Evolutionary conservation across 2,888 invertebrate genomes (phyloP).

Genomic region (Magallana nippona): DNA sequence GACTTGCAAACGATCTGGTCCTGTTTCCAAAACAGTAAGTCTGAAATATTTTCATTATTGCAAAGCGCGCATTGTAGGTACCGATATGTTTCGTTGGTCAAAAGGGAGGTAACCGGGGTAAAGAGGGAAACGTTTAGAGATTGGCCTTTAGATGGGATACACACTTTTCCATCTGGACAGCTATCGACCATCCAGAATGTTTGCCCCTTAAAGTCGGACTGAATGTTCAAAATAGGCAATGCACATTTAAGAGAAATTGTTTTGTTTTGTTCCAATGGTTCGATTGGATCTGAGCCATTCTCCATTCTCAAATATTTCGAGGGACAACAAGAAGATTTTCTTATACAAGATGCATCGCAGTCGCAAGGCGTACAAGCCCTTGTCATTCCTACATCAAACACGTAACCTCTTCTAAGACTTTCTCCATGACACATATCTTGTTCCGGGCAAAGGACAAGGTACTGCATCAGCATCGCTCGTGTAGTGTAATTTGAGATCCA

Average conservation of each 20-base stretch:
- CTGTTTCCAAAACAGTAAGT: not conserved
- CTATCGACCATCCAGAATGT: not conserved
- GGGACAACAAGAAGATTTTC: slow-evolving; percentile 15
- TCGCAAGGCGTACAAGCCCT: not conserved
- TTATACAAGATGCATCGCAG: not conserved
- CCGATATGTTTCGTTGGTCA: not conserved
- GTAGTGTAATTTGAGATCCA: not conserved
- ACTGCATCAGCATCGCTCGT: not conserved
- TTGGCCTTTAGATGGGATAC: not conserved
- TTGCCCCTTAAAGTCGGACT: not conserved
- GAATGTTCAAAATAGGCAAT: not conserved
- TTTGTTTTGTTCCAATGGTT: not conserved
- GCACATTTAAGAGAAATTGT: not conserved
- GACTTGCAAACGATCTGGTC: not conserved
- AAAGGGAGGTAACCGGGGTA: not conserved
- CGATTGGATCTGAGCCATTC: not conserved
- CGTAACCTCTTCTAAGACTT: not conserved
- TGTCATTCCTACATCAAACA: not conserved
- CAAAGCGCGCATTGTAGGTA: not conserved
- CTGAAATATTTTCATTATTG: not conserved
- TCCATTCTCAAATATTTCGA: not conserved
- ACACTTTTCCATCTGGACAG: not conserved
- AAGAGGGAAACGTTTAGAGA: not conserved
- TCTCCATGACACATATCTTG: slow-evolving; percentile 11
- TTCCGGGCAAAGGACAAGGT: not conserved